Conservation (phyloP, 1,140 invertebrate species). For the Drosophila neocordata region DNA sequence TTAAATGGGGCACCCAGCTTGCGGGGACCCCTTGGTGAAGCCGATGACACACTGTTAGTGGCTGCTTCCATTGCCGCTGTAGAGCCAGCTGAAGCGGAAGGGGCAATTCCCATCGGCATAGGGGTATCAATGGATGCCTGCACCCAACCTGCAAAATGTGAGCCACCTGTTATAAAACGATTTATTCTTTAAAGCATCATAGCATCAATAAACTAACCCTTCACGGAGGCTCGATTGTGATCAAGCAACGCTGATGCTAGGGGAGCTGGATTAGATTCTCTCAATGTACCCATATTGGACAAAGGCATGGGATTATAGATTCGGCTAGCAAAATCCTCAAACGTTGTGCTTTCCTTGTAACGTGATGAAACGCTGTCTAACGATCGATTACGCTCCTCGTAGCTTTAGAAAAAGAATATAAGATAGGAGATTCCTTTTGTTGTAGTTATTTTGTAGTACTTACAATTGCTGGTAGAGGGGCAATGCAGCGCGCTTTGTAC, state of each 20-base stretch:
- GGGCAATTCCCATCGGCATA: constrained; percentile 54
- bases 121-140: constrained; percentile 78
- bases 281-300: constrained; percentile 53
- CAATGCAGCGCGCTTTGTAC: constrained; percentile 93
- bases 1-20: constrained; percentile 84
- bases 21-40: constrained; percentile 83
- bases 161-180: background rate
- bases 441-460: constrained; percentile 69
- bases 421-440: background rate
- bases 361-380: constrained; percentile 94
- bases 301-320: constrained; percentile 91
- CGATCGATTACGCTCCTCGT: constrained; percentile 94
- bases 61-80: constrained; percentile 76
- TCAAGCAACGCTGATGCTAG: constrained; percentile 84
- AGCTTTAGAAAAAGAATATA: constrained; percentile 85
- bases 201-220: constrained; percentile 43
- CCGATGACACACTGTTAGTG: constrained; percentile 46
- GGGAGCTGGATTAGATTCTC: constrained; percentile 75
- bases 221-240: constrained; percentile 80
- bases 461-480: constrained; percentile 96
- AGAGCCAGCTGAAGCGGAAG: constrained; percentile 71
- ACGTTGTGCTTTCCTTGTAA: constrained; percentile 94
- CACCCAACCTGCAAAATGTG: constrained; percentile 67
- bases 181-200: background rate
- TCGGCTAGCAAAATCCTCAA: constrained; percentile 94